phyloP scores from a whole-genome alignment of 1,140 invertebrate genomes.

The Ridgeia piscesae region DNA sequence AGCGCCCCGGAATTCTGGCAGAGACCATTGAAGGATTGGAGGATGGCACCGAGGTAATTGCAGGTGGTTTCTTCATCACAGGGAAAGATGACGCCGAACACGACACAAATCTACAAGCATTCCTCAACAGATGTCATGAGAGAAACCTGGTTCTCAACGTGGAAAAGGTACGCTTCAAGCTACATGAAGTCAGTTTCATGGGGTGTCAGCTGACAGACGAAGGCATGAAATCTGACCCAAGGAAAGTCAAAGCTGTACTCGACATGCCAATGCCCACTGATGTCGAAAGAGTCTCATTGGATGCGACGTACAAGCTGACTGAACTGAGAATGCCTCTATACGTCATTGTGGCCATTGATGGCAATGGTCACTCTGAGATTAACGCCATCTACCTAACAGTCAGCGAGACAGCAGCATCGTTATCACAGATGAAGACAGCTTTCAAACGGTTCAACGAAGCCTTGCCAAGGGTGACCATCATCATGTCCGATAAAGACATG shows the following conservation, averaged over 20 bases:
- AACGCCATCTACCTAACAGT: background rate
- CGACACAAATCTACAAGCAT: too few species aligned
- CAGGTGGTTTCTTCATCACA: too few species aligned
- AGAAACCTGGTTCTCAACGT: slow-evolving; percentile 25
- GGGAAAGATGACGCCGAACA: too few species aligned
- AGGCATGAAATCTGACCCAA: slow-evolving; percentile 46
- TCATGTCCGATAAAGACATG: slow-evolving; percentile 10
- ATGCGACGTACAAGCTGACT: background rate
- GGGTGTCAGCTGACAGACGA: slow-evolving; percentile 48
- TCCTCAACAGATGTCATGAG: too few species aligned
- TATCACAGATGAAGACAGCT: background rate
- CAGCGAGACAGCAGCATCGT: background rate
- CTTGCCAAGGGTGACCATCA: background rate
- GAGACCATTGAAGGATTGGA: slow-evolving; percentile 34
- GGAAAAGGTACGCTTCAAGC: slow-evolving; percentile 29
- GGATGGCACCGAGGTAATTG: too few species aligned
- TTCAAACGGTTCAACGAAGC: background rate
- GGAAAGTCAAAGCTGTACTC: slow-evolving; percentile 47
- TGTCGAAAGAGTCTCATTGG: background rate
- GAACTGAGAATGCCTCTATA: background rate
- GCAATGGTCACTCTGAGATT: slow-evolving; percentile 9
- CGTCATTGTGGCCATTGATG: background rate
- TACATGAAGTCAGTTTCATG: slow-evolving; percentile 45
- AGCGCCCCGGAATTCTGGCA: slow-evolving; percentile 47
- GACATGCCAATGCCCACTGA: slow-evolving; percentile 31